Conservation (phyloP, 2,888 invertebrate genomes). For the Matsumyia berberina region DNA sequence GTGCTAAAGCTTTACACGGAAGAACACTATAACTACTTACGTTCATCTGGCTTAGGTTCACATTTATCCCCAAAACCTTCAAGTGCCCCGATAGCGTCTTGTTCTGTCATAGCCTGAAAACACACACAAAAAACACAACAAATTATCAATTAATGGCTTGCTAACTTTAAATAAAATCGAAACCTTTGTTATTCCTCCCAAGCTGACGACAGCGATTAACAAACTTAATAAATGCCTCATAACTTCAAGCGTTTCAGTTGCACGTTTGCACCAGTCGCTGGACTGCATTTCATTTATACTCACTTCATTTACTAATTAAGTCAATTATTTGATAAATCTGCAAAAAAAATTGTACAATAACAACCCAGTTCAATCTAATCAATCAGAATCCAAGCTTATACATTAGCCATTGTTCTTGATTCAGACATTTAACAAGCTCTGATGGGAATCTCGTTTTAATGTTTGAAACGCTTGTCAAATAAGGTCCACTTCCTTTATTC, state of each 20-base stretch:
- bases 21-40: no score
- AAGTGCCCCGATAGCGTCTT: constrained; percentile 4
- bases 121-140: not conserved
- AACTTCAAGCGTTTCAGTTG: not conserved
- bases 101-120: constrained; percentile 40
- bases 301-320: constrained; percentile 17
- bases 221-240: constrained; percentile 45
- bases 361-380: not conserved
- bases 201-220: constrained; percentile 30
- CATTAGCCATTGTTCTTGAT: not conserved
- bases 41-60: constrained; percentile 15
- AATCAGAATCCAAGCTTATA: constrained; percentile 1
- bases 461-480: not conserved
- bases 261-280: not conserved
- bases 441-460: constrained; percentile 20
- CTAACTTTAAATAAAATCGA: not conserved
- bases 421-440: not conserved
- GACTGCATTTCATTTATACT: constrained; percentile 53
- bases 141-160: not conserved
- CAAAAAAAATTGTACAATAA: not conserved
- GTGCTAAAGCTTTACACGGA: no score
- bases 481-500: constrained; percentile 10
- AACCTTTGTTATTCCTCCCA: constrained; percentile 20
- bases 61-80: constrained; percentile 33
- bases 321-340: constrained; percentile 32